Evolutionary conservation across 2,888 invertebrate species (phyloP).

Genomic region (Morpho deidamia): DNA sequence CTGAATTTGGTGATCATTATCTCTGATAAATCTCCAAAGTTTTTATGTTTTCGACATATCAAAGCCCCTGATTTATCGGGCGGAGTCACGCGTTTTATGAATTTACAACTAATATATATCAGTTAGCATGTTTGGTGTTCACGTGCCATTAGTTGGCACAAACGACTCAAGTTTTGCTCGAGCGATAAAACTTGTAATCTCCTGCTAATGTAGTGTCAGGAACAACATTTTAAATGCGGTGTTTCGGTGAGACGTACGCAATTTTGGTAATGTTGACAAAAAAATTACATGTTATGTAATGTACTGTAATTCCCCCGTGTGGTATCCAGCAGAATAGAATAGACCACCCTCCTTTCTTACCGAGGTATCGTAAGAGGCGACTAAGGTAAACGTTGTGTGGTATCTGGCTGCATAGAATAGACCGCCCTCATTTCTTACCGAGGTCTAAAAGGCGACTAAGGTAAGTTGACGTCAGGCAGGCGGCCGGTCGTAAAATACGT

Average conservation of each 20-base stretch:
- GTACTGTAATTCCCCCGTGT: too few species aligned
- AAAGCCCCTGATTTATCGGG: slow-evolving; percentile 7
- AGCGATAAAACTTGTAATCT: slow-evolving; percentile 20
- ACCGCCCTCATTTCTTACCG: too few species aligned
- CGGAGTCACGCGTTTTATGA: slow-evolving; percentile 6
- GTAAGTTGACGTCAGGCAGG: too few species aligned
- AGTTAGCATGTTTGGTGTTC: slow-evolving; percentile 1
- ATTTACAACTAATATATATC: background rate
- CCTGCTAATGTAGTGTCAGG: slow-evolving; percentile 19
- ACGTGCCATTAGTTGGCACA: slow-evolving; percentile 8
- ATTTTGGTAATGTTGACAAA: slow-evolving; percentile 8
- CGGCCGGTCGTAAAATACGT: too few species aligned
- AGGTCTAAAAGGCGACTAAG: too few species aligned
- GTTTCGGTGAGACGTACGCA: background rate
- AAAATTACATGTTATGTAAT: too few species aligned
- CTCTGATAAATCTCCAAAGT: slow-evolving; percentile 1
- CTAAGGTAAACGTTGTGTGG: too few species aligned
- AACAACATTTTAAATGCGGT: slow-evolving; percentile 13
- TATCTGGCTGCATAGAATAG: too few species aligned
- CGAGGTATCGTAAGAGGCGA: too few species aligned
- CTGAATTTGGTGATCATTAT: background rate
- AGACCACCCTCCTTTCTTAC: too few species aligned
- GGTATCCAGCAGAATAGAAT: too few species aligned
- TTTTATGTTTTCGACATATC: background rate
- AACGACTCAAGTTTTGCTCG: slow-evolving; percentile 9